These are phyloP conservation scores for Sericinus montela DNA, from an alignment of 2,888 invertebrate genomes.

Conservation along the genomic window DNA sequence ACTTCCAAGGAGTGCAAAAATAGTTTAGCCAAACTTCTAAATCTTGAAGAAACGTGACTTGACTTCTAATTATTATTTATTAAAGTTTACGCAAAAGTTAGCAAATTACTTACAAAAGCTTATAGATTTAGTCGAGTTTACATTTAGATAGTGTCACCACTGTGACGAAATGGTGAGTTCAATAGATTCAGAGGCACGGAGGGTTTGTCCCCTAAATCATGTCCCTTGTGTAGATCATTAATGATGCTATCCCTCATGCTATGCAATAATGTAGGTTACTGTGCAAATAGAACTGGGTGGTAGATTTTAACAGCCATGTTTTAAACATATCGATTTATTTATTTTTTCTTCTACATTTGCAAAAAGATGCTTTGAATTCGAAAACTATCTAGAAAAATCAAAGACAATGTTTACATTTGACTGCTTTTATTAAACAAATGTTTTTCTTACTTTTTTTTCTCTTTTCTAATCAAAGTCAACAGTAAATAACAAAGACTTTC, in stretches of 20 bases:
- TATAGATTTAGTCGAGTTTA: slow-evolving; percentile 44
- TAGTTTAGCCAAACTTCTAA: slow-evolving; percentile 26
- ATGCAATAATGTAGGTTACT: slow-evolving; percentile 74
- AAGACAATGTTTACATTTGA: too few species aligned
- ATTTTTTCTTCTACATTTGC: neutral
- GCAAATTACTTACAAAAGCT: slow-evolving; percentile 42
- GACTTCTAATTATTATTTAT: slow-evolving; percentile 28
- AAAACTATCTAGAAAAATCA: too few species aligned
- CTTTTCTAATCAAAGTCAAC: neutral
- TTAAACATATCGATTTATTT: slow-evolving; percentile 7
- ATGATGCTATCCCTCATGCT: slow-evolving; percentile 71
- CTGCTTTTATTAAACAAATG: too few species aligned
- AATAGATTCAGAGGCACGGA: slow-evolving; percentile 73
- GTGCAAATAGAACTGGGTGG: slow-evolving; percentile 69
- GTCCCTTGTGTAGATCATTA: slow-evolving; percentile 65
- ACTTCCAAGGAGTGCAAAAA: slow-evolving; percentile 28
- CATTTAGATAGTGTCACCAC: slow-evolving; percentile 34
- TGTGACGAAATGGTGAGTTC: slow-evolving; percentile 41
- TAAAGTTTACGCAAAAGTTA: slow-evolving; percentile 41
- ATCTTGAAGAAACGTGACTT: slow-evolving; percentile 26
- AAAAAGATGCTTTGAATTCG: neutral
- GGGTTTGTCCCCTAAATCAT: slow-evolving; percentile 61
- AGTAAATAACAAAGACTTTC: neutral
- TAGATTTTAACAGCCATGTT: slow-evolving; percentile 50
- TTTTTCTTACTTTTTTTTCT: neutral